Percentiles rank a stretch among this genome's conserved stretches.
Conservation (phyloP, 2,888 invertebrate genomes). For the Hanleya hanleyi region DNA sequence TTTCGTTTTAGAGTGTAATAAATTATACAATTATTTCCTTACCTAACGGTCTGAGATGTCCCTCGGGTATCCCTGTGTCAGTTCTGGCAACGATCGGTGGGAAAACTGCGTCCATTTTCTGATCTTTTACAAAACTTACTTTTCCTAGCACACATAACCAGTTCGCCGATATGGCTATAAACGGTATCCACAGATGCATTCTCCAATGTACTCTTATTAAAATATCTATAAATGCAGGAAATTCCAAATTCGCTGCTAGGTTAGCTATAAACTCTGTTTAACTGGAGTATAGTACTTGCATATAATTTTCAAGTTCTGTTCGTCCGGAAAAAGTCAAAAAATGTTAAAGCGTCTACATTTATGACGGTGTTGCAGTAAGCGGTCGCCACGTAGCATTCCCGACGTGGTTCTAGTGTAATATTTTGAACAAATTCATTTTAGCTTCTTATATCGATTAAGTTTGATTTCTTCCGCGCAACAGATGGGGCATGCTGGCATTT, state of each 20-base stretch:
- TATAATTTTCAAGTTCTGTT: no score
- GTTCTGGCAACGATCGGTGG: slow-evolving; percentile 52
- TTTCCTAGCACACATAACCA: slow-evolving; percentile 14
- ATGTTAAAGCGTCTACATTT: not conserved
- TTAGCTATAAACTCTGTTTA: no score
- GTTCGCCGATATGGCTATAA: not conserved
- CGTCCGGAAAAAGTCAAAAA: no score
- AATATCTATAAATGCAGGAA: no score
- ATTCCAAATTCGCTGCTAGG: no score
- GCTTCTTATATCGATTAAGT: slow-evolving; percentile 8
- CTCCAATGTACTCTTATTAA: not conserved
- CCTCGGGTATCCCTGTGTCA: slow-evolving; percentile 56
- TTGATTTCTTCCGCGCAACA: slow-evolving; percentile 22
- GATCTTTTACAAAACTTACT: slow-evolving; percentile 62
- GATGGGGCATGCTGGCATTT: slow-evolving; percentile 15
- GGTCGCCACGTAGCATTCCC: not conserved
- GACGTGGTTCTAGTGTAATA: not conserved
- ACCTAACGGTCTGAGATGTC: slow-evolving; percentile 70
- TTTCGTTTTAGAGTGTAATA: no score
- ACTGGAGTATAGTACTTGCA: no score
- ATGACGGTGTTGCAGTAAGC: not conserved
- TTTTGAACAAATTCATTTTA: not conserved
- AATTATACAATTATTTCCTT: no score
- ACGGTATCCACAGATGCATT: not conserved
- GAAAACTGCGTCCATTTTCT: slow-evolving; percentile 57